These are phyloP conservation scores for Eupithecia subumbrata DNA, from an alignment of 2,888 invertebrate species.

Conservation along the genomic window DNA sequence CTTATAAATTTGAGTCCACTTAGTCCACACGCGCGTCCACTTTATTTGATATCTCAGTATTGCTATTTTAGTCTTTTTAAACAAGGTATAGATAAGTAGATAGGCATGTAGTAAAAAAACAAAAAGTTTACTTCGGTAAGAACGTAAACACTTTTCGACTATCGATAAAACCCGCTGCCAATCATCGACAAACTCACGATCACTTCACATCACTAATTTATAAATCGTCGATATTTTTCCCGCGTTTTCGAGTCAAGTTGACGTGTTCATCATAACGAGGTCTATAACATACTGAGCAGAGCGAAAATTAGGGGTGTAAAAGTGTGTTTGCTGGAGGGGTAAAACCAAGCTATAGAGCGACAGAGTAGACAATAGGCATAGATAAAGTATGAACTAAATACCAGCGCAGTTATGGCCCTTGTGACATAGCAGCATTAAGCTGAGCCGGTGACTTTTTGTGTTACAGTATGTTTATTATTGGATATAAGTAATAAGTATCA, in stretches of 20 bases:
- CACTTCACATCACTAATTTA: conserved; percentile 9
- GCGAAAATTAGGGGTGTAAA: conserved; percentile 29
- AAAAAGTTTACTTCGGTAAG: background rate
- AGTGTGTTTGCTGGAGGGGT: background rate
- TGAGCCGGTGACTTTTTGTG: too few relatives aligned
- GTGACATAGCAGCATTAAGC: too few relatives aligned
- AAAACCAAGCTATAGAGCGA: conserved; percentile 1
- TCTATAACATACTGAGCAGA: conserved; percentile 28
- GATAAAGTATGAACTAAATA: background rate
- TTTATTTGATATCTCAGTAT: background rate
- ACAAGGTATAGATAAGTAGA: background rate
- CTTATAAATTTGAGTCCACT: background rate
- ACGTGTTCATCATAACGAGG: conserved; percentile 25
- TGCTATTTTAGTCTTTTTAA: too few relatives aligned
- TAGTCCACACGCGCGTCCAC: too few relatives aligned
- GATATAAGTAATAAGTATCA: too few relatives aligned
- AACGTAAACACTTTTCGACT: background rate
- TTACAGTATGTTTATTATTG: too few relatives aligned
- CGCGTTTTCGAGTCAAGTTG: conserved; percentile 15
- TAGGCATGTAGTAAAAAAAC: background rate
- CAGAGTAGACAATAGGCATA: background rate
- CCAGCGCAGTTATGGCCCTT: too few relatives aligned
- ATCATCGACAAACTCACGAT: background rate
- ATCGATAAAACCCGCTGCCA: background rate
- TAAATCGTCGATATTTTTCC: conserved; percentile 13